Evolutionary conservation across 53 echinoderm and acorn worm genomes (phyloP).

Genomic region (Holothuria leucospilota): DNA sequence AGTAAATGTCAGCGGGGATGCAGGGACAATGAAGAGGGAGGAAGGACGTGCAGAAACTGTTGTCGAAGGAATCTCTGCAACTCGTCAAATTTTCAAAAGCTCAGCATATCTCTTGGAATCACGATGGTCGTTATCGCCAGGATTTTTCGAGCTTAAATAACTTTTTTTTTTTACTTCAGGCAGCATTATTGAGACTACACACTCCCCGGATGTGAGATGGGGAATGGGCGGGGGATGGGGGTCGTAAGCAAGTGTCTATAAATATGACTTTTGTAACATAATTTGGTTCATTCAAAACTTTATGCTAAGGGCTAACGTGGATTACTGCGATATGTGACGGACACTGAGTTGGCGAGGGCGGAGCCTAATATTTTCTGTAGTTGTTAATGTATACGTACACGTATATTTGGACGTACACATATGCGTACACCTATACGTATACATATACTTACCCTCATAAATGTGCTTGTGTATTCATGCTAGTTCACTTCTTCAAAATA

Average conservation of each 20-base stretch:
- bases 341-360: too few relatives aligned
- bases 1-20: conserved; percentile 27
- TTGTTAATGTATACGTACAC: not conserved
- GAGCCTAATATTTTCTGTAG: too few relatives aligned
- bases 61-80: conserved; percentile 18
- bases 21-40: not conserved
- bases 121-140: conserved; percentile 6
- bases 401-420: not conserved
- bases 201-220: too few relatives aligned
- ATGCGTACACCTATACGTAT: not conserved
- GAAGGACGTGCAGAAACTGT: not conserved
- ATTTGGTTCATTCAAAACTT: too few relatives aligned
- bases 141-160: not conserved
- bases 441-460: not conserved
- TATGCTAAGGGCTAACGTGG: too few relatives aligned
- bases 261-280: too few relatives aligned
- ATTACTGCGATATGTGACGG: too few relatives aligned
- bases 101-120: conserved; percentile 7
- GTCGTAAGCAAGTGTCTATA: too few relatives aligned
- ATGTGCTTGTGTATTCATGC: too few relatives aligned
- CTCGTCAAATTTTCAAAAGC: not conserved
- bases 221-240: too few relatives aligned
- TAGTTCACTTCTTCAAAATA: too few relatives aligned
- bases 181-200: too few relatives aligned
- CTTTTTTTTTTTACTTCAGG: not conserved